Base-by-base conservation (phyloP, 1,140 invertebrate species). In the Drosophila novamexicana region DNA sequence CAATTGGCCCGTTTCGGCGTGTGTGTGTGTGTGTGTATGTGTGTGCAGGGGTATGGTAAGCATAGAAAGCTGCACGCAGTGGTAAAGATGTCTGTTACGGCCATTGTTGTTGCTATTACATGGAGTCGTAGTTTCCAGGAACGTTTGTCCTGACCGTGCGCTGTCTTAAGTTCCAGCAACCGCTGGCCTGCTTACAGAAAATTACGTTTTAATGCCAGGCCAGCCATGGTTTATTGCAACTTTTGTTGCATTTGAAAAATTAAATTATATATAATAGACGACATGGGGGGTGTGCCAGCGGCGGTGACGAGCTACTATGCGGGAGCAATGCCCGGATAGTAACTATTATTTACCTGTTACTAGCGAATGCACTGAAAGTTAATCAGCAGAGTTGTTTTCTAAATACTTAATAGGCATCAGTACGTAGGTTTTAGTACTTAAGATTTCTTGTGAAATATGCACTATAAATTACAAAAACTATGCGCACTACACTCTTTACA, bases 211-310 rank as follows among this genome's bases (percentile, higher is more conserved):
- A 80, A 89, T 83, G 67, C 68, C 74, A 54, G 74, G 53, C 77
- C 77, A 80, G 81, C 74, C 69, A 72, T 83, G 62, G 74, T 88
- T 76, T 86, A 88, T 77, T 88, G 83, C 83, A 79, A 79, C 72
- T 88, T 86, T 83, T 83, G 79, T 89, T 88, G 83, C 76, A 80
- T 83, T 82, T 81, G 52, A 67, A 66, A 89, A 88, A 88, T 88
- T 88, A 68, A 89, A 89, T 89, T 89, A 81, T 75, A 67, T 75
- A 72, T 80, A 66, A 56, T 71, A 67, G 58, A 68, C 67, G 59
- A 52, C 14, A 14, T 0, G 14, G 14, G 14, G 14, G 32, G 44
- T 22, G 10, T 18, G 32, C 22, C 12, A 12, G 29, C 18, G n/a
- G 1, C 29, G n/a, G 6, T 9, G 8, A 9, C 1, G 1, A 44